These are phyloP conservation scores for Teinopalpus imperialis DNA, from an alignment of 2,888 invertebrate species.

Conservation along the genomic window DNA sequence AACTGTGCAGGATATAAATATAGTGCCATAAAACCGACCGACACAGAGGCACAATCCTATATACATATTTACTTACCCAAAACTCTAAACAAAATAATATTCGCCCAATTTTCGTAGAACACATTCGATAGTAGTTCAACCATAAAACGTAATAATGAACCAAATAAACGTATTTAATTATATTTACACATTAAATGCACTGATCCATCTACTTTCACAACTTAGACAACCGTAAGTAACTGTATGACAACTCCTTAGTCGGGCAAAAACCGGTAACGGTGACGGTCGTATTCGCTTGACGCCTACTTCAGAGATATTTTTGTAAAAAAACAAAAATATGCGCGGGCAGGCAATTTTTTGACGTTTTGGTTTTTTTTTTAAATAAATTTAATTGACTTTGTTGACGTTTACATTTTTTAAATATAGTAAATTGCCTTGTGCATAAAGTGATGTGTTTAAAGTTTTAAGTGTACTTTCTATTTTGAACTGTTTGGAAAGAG, in stretches of 20 bases:
- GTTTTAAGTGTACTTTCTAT: conserved; percentile 9
- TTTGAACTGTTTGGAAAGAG: conserved; percentile 8
- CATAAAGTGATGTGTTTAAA: conserved; percentile 7
- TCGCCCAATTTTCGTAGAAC: background rate
- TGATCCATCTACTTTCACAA: conserved; percentile 19
- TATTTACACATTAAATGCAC: conserved; percentile 13
- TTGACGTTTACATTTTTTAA: no score
- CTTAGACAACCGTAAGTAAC: conserved; percentile 17
- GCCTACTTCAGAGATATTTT: background rate
- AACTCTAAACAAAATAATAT: no score
- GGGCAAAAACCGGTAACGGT: conserved; percentile 15
- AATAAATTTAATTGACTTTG: background rate
- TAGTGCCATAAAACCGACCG: no score
- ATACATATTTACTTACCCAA: no score
- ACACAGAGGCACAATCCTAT: no score
- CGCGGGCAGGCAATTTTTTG: conserved; percentile 9
- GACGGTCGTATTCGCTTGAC: conserved; percentile 3
- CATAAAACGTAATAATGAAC: background rate
- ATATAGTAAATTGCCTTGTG: no score
- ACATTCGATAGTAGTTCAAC: conserved; percentile 1
- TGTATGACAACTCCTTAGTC: conserved; percentile 22
- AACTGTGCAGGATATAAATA: no score
- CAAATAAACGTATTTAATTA: conserved; percentile 3
- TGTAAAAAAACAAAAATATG: conserved; percentile 5
- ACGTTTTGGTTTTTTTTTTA: conserved; percentile 6